Base-by-base conservation (phyloP, 2,113 vertebrate species). In the Labrus mixtus region DNA sequence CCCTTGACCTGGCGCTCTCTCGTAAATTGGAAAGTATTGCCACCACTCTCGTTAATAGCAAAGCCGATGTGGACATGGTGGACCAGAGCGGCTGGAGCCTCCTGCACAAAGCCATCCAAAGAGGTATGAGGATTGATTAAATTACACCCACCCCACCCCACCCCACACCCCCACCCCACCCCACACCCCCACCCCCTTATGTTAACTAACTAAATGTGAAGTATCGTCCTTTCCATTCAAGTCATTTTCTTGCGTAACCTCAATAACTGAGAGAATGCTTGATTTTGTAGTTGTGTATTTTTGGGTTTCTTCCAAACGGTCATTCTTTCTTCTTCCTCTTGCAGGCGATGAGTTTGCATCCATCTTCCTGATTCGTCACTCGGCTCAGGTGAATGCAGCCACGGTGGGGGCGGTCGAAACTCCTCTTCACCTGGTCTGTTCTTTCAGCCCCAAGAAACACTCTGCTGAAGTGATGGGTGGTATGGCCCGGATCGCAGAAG, bases 71-170 rank as follows among this genome's bases (percentile, higher is more conserved):
- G 61, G 98, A 99, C 59, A 96, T 97, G 95, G 95, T 96, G 82
- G 97, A 99, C 89, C 96, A 96, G 89, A 97, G 89, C 55, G 97
- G 98, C 87, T 98, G 97, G 96, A 99, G 97, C 86, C 94, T 99
- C 36, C 92, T 99, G 61, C 98, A 99, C 79, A 99, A 98, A 93
- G 98, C 97, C 70, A 99, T 99, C 83, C 96, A 97, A 83, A 95
- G 98, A 95, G 97, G 98, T 99, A 55, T 81, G 85, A 41, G n/a
- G 6, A 23, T 9, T 54, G 10, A 23, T 43, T 39, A 9, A 29
- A 7, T 5, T 10, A 64, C 5, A 45, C 12, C 29, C n/a, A n/a
- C n/a, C n/a, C n/a, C n/a, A n/a, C 29, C 29, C 6, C 29, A 3
- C 25, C 25, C 25, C 25, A n/a, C 25, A 25, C 1, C 25, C 25